Conservation (phyloP, 2,797 vertebrate genomes). For the Cirrhinus mrigala region DNA sequence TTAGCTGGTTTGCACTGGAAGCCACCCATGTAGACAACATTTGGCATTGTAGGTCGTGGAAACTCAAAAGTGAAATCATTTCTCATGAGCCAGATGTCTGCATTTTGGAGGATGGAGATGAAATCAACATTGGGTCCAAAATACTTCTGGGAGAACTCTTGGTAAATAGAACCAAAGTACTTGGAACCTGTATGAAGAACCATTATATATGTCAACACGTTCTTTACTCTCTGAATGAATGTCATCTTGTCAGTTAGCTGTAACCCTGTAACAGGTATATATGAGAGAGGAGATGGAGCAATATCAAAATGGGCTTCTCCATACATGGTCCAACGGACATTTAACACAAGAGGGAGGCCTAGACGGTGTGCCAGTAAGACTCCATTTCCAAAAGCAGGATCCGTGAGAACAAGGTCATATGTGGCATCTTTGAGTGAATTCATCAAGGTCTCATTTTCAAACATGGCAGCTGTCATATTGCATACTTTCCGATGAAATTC, state of each 20-base stretch:
- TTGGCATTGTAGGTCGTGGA: conserved; percentile 33
- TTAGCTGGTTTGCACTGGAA: conserved; percentile 26
- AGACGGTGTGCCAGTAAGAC: conserved; percentile 22
- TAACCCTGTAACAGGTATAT: conserved; percentile 3
- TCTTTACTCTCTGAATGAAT: background rate
- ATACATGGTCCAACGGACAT: conserved; percentile 25
- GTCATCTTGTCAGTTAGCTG: conserved; percentile 14
- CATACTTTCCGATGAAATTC: conserved; percentile 3
- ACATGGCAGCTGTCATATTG: conserved; percentile 26
- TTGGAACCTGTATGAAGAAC: conserved; percentile 2
- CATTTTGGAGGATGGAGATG: conserved; percentile 4
- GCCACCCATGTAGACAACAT: conserved; percentile 4
- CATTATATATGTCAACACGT: background rate
- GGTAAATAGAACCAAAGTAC: background rate
- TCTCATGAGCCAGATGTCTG: conserved; percentile 35
- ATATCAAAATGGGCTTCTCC: conserved; percentile 33
- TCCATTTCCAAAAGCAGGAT: conserved; percentile 29
- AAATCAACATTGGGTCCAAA: conserved; percentile 1
- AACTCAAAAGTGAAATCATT: conserved; percentile 35
- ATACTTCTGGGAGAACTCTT: conserved; percentile 14
- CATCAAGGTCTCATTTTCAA: conserved; percentile 33
- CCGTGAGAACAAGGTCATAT: conserved; percentile 3
- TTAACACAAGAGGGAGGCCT: conserved; percentile 13
- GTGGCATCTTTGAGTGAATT: conserved; percentile 1
- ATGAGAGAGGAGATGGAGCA: conserved; percentile 30